Evolutionary conservation across 1,140 invertebrate genomes (phyloP).

Genomic region (Brachionus asplanchnoidis): DNA sequence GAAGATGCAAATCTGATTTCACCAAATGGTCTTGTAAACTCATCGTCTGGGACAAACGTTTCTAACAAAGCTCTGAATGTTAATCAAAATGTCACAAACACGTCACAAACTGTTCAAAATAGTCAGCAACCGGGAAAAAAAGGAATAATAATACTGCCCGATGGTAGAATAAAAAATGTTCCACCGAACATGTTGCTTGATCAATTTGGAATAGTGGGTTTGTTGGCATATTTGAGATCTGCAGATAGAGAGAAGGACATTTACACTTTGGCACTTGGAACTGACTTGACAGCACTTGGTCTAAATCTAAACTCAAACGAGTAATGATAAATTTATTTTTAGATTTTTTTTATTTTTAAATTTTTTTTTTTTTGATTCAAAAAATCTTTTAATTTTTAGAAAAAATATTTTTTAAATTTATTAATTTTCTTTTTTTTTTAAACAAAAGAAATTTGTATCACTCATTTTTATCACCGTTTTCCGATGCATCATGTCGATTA

Average conservation of each 20-base stretch:
- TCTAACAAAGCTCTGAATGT: not conserved
- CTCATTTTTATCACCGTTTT: conserved; percentile 95
- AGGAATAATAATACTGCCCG: conserved; percentile 29
- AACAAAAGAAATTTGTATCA: conserved; percentile 72
- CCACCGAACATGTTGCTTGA: conserved; percentile 59
- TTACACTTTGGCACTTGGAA: conserved; percentile 86
- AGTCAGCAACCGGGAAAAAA: not conserved
- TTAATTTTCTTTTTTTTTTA: conserved; percentile 31
- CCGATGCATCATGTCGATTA: conserved; percentile 89
- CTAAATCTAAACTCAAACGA: conserved; percentile 95
- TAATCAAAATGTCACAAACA: conserved; percentile 12
- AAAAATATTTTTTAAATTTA: not conserved
- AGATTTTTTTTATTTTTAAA: not conserved
- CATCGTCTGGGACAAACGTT: not conserved
- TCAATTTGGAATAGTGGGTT: conserved; percentile 96
- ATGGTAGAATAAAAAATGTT: conserved; percentile 39
- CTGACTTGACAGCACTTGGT: conserved; percentile 91
- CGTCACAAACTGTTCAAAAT: conserved; percentile 10
- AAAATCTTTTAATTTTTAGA: too few relatives aligned
- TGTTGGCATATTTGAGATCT: conserved; percentile 91
- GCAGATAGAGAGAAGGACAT: conserved; percentile 92
- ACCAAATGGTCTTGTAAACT: not conserved
- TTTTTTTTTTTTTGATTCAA: not conserved
- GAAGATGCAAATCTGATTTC: not conserved
- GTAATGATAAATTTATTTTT: conserved; percentile 48